Evolutionary conservation across 2,888 invertebrate species (phyloP).

Genomic region (Pegoplata infirma): DNA sequence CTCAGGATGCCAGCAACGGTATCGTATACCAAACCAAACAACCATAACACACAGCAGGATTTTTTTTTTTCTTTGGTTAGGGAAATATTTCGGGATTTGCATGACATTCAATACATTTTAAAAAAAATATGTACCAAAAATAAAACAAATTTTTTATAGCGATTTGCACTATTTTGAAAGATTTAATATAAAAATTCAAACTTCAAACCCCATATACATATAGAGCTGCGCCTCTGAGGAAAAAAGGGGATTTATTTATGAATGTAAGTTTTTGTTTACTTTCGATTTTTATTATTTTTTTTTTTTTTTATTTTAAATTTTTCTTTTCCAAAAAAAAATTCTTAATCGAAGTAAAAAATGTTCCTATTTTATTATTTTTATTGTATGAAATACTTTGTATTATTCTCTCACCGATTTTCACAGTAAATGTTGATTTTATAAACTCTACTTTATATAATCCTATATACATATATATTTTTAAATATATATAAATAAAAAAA

Average conservation of each 20-base stretch:
- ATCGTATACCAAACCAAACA: slow-evolving; percentile 1
- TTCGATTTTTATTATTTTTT: slow-evolving; percentile 21
- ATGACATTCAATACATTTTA: slow-evolving; percentile 30
- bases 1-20: slow-evolving; percentile 34
- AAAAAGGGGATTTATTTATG: slow-evolving; percentile 46
- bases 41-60: slow-evolving; percentile 28
- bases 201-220: slow-evolving; percentile 35
- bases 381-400: slow-evolving; percentile 53
- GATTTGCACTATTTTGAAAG: slow-evolving; percentile 45
- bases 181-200: slow-evolving; percentile 51
- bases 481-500: slow-evolving; percentile 14
- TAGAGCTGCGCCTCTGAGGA: slow-evolving; percentile 60
- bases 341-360: slow-evolving; percentile 51
- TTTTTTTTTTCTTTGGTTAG: too few species aligned
- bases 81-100: slow-evolving; percentile 37
- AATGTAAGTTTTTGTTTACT: slow-evolving; percentile 59
- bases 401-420: slow-evolving; percentile 57
- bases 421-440: slow-evolving; percentile 59
- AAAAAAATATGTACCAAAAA: slow-evolving; percentile 23
- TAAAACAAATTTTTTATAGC: slow-evolving; percentile 44
- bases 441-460: background rate
- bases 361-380: slow-evolving; percentile 46
- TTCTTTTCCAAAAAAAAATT: slow-evolving; percentile 31
- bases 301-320: too few species aligned
- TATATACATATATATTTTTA: slow-evolving; percentile 20